Evolutionary conservation across 2,888 invertebrate species (phyloP).

Genomic region (Leptinotarsa juncta): DNA sequence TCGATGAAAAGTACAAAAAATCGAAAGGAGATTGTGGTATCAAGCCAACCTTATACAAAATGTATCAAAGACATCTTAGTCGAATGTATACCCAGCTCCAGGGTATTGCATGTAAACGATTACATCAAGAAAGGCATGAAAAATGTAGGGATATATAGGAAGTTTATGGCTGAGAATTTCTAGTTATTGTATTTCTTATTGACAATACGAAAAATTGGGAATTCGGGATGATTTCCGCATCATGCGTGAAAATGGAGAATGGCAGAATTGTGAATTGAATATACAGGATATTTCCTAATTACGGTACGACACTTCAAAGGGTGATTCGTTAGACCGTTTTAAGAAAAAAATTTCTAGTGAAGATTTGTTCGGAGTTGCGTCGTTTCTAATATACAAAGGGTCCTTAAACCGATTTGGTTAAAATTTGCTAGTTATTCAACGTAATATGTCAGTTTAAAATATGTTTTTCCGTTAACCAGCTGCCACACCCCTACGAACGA

Average conservation of each 20-base stretch:
- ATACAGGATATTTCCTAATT: no score
- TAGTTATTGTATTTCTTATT: constrained; percentile 16
- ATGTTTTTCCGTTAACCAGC: no score
- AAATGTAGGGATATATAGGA: constrained; percentile 17
- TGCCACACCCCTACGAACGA: no score
- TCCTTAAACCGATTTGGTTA: no score
- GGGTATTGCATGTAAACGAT: constrained; percentile 41
- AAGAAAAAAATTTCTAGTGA: no score
- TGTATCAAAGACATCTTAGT: constrained; percentile 44
- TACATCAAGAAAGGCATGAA: constrained; percentile 27
- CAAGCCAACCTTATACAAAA: constrained; percentile 38
- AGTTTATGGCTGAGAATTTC: constrained; percentile 17
- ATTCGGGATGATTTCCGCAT: not conserved
- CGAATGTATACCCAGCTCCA: constrained; percentile 37
- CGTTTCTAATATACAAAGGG: no score
- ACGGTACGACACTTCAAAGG: no score
- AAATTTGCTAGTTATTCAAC: no score
- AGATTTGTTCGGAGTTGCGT: no score
- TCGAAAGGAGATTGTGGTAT: constrained; percentile 38
- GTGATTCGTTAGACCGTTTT: no score
- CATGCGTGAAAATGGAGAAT: not conserved
- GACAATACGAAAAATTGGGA: not conserved
- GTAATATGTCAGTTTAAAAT: no score
- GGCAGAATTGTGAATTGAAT: no score
- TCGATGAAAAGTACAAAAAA: constrained; percentile 36